Base-by-base conservation (phyloP, 2,888 invertebrate genomes). In the Drosophila nr. perissopoda region DNA sequence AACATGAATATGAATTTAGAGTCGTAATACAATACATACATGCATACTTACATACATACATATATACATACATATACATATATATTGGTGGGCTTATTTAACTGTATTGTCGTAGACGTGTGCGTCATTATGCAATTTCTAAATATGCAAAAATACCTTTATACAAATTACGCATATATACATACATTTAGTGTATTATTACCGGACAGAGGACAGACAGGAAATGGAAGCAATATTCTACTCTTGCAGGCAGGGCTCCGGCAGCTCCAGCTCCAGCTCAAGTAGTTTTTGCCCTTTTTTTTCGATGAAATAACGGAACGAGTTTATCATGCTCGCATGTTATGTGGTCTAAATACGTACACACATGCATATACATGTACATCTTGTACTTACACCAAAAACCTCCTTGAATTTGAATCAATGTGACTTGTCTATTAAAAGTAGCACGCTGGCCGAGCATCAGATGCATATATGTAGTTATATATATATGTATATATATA, bases 371-470 rank as follows among this genome's bases (percentile, higher is more conserved):
- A 63, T 13, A 42, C 45, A 65, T n/a, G 60, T 13, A 42, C 16
- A 60, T 25, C 49, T 29, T 57, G 69, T 69, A 73, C 60, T 56
- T 73, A 76, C 56, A 86, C 68, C 70, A 70, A 73, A 82, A 87
- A 87, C 90, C 87, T 90, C 89, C 90, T 87, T 90, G 77, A 85
- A 87, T 90, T 87, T 89, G 74, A 82, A 87, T 88, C 85, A 90
- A 87, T 90, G 90, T 87, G 87, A 87, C 87, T 87, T 87, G 87
- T 87, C 90, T 90, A 87, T 87, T 90, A 80, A 82, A 77, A 78
- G 80, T 85, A 79, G 76, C 75, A 80, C 79, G 82, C 79, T 79
- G 79, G 82, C 82, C 78, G 78, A 74, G 87, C 88, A 85, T 85
- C 79, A 84, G 89, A 85, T 84, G 84, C 89, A 86, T 73, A 69